These are phyloP conservation scores for Lasioglossum pauxillum DNA, from an alignment of 2,888 invertebrate species.

Conservation along the genomic window DNA sequence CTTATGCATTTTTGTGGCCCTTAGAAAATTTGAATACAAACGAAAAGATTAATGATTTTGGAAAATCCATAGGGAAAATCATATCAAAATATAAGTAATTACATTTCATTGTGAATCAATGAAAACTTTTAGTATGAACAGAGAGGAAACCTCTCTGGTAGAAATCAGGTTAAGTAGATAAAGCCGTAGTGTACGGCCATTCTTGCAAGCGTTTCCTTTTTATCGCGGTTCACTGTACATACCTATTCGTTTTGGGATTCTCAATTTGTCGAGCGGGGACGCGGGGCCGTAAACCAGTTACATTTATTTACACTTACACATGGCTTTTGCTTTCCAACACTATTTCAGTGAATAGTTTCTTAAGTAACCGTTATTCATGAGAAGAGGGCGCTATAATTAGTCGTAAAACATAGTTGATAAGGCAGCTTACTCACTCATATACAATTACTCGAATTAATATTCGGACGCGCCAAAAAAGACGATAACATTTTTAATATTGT, in stretches of 20 bases:
- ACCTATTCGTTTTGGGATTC: neutral
- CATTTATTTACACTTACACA: neutral
- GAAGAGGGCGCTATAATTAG: neutral
- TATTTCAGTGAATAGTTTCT: neutral
- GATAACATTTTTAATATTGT: too few relatives aligned
- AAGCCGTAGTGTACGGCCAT: neutral
- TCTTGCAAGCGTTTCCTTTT: neutral
- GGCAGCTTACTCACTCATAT: too few relatives aligned
- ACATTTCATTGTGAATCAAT: neutral
- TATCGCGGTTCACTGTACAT: neutral
- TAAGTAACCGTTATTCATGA: neutral
- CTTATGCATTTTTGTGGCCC: neutral
- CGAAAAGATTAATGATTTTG: neutral
- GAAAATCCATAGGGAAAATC: too few relatives aligned
- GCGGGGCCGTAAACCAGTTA: neutral
- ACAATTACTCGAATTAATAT: too few relatives aligned
- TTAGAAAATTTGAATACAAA: too few relatives aligned
- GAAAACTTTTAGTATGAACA: neutral
- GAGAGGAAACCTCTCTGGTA: neutral
- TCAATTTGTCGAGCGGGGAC: neutral
- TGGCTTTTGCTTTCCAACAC: neutral
- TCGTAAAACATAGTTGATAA: too few relatives aligned
- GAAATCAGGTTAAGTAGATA: neutral
- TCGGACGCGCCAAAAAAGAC: too few relatives aligned
- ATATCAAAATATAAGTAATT: neutral